A percentile compares a stretch with the other conserved stretches of the same genome.
Evolutionary conservation across 2,888 invertebrate genomes (phyloP).

Genomic region (Conchocele bisecta): DNA sequence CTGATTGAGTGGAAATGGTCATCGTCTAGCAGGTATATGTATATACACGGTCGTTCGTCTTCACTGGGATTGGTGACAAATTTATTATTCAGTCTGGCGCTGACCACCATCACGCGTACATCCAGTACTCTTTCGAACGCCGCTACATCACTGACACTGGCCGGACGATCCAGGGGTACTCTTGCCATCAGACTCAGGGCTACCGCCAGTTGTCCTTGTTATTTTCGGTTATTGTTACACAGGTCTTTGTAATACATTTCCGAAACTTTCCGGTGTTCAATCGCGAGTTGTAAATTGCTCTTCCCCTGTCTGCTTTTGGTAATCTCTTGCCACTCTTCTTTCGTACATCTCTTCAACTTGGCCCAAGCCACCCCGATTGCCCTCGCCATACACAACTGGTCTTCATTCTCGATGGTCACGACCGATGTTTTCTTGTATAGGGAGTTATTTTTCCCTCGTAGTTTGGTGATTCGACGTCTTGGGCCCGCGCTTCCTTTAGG

Average conservation of each 20-base stretch:
- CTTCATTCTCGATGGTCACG: constrained; percentile 40
- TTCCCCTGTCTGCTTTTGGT: constrained; percentile 14
- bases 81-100: constrained; percentile 17
- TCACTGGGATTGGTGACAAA: constrained; percentile 13
- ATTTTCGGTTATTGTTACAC: background rate
- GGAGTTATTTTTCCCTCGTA: constrained; percentile 29
- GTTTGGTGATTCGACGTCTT: constrained; percentile 23
- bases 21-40: constrained; percentile 6
- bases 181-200: background rate
- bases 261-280: constrained; percentile 29
- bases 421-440: constrained; percentile 26
- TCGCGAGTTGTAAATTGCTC: constrained; percentile 21
- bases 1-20: constrained; percentile 9
- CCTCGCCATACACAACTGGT: constrained; percentile 39
- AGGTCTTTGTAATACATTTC: constrained; percentile 25
- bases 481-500: constrained; percentile 38
- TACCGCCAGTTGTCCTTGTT: background rate
- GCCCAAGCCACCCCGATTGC: constrained; percentile 34
- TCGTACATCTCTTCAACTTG: constrained; percentile 22
- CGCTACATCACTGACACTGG: constrained; percentile 10
- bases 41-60: constrained; percentile 12
- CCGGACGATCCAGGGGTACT: constrained; percentile 5
- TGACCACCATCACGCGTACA: constrained; percentile 19
- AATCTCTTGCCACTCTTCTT: constrained; percentile 28
- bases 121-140: constrained; percentile 17